Evolutionary conservation across 2,113 vertebrate species (phyloP).

Genomic region (Otocyon megalotis): DNA sequence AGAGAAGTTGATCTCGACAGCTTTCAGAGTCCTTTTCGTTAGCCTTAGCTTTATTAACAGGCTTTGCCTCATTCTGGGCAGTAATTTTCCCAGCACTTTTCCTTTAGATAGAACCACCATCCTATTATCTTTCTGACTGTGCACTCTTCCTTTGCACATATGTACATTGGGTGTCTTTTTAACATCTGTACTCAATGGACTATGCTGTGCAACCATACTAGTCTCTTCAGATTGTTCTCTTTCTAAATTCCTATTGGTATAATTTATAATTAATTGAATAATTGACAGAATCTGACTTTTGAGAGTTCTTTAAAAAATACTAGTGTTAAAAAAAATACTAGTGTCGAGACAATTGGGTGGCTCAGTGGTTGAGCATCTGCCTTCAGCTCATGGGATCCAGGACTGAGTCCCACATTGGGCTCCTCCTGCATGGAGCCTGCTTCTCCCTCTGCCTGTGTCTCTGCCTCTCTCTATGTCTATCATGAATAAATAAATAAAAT

Average conservation of each 20-base stretch:
- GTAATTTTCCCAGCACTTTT: background rate
- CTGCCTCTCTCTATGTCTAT: background rate
- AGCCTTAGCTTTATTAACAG: background rate
- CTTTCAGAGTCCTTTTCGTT: background rate
- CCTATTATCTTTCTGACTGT: background rate
- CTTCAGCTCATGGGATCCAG: background rate
- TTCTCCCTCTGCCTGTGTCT: background rate
- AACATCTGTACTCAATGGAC: background rate
- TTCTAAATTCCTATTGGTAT: constrained; percentile 15
- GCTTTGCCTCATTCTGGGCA: background rate
- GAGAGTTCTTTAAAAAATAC: constrained; percentile 26
- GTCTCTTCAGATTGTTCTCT: background rate
- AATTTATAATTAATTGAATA: constrained; percentile 27
- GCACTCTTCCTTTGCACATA: background rate
- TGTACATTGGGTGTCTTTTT: background rate
- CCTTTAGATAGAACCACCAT: background rate
- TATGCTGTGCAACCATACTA: background rate
- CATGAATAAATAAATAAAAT: background rate
- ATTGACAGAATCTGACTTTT: background rate
- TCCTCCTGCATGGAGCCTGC: background rate
- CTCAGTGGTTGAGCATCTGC: background rate
- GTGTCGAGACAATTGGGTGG: too few relatives aligned
- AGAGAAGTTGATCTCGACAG: background rate
- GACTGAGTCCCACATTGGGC: background rate
- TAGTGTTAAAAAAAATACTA: too few relatives aligned